A percentile compares a stretch with the other conserved stretches of the same genome.
phyloP scores from a whole-genome alignment of 2,888 invertebrate genomes.

The Lepetodrilus schrolli region DNA sequence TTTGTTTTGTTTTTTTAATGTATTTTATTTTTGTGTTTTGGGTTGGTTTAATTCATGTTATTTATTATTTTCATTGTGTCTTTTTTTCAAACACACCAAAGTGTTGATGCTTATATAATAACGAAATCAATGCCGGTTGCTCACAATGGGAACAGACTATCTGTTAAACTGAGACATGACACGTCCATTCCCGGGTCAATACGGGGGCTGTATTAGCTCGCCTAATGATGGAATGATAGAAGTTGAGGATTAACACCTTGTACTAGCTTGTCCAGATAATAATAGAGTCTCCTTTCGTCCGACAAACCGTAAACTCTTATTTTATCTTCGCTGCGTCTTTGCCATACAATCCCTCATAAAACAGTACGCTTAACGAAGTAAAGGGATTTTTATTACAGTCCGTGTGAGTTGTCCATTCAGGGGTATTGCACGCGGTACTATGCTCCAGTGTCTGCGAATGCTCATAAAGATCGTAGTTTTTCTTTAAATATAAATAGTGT shows the following conservation, averaged over 20 bases:
- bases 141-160: neutral
- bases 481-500: conserved; percentile 9
- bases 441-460: neutral
- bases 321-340: conserved; percentile 1
- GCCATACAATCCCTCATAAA: neutral
- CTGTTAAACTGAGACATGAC: conserved; percentile 9
- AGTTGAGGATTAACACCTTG: conserved; percentile 5
- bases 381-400: neutral
- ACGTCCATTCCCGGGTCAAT: conserved; percentile 15
- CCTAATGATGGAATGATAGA: conserved; percentile 20
- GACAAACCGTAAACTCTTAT: conserved; percentile 15
- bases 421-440: neutral
- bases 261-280: neutral
- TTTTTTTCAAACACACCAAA: too few species aligned
- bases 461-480: conserved; percentile 4
- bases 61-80: too few species aligned
- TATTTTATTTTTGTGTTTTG: too few species aligned
- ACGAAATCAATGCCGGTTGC: neutral
- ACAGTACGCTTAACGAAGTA: conserved; percentile 22
- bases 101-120: too few species aligned
- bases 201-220: neutral
- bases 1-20: too few species aligned
- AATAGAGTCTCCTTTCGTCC: conserved; percentile 1
- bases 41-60: too few species aligned
- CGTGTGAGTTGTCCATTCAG: neutral